phyloP scores from a whole-genome alignment of 2,888 invertebrate genomes.

The Micropterix aruncella region DNA sequence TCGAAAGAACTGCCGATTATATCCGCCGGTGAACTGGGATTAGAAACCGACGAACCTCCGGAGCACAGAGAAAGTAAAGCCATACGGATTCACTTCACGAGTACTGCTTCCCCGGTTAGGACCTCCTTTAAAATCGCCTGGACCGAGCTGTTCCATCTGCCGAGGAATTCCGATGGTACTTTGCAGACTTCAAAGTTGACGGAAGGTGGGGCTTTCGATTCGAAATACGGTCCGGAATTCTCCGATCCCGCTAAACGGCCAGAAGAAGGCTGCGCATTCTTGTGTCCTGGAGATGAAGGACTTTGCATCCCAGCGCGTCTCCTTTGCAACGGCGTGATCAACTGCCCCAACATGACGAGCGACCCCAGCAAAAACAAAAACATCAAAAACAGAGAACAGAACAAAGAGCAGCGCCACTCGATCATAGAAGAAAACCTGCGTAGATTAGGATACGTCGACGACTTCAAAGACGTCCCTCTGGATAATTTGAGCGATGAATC shows the following conservation, averaged over 20 bases:
- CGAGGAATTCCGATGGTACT: constrained; percentile 69
- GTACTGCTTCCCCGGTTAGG: constrained; percentile 65
- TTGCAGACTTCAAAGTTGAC: constrained; percentile 64
- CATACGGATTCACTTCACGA: constrained; percentile 57
- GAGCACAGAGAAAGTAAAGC: constrained; percentile 40
- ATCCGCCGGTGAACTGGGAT: constrained; percentile 62
- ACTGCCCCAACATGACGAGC: constrained; percentile 64
- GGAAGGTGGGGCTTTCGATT: constrained; percentile 33
- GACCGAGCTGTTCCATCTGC: constrained; percentile 79
- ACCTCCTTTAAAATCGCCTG: constrained; percentile 81
- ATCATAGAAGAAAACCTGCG: constrained; percentile 45
- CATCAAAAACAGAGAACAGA: constrained; percentile 20
- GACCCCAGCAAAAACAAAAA: constrained; percentile 33
- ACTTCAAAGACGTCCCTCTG: constrained; percentile 25
- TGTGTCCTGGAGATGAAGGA: constrained; percentile 73
- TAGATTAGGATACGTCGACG: constrained; percentile 40
- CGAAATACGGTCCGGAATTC: constrained; percentile 17
- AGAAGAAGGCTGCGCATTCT: constrained; percentile 63
- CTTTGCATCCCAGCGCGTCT: constrained; percentile 72
- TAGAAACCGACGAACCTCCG: constrained; percentile 39
- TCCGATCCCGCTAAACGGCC: constrained; percentile 19
- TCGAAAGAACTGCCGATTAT: constrained; percentile 68
- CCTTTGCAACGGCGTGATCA: constrained; percentile 77
- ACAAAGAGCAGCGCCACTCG: constrained; percentile 30
- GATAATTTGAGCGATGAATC: constrained; percentile 60